A percentile compares a stretch with the other conserved stretches of the same genome.
Conservation (phyloP, 2,797 vertebrate species). For the Huso huso region DNA sequence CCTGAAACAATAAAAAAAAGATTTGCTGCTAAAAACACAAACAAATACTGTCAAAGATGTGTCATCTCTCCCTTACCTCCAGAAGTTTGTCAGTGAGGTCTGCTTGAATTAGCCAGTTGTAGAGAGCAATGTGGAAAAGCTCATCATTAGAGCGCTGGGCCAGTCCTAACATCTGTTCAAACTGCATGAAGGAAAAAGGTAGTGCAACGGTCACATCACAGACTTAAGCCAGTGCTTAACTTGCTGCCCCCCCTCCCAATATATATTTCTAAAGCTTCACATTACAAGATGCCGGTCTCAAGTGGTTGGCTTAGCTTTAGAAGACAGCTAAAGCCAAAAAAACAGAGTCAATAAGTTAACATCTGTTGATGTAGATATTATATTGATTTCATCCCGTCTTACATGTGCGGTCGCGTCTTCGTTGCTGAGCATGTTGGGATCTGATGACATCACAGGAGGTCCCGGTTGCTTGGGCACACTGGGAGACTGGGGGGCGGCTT, state of each 20-base stretch:
- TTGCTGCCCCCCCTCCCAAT: too few relatives aligned
- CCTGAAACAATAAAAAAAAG: too few relatives aligned
- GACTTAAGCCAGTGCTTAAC: too few relatives aligned
- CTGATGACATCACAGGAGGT: slow-evolving; percentile 86
- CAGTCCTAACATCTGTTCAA: slow-evolving; percentile 88
- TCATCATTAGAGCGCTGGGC: slow-evolving; percentile 90
- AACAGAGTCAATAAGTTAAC: too few relatives aligned
- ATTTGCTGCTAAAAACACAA: too few relatives aligned
- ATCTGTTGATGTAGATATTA: too few relatives aligned
- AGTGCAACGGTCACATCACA: too few relatives aligned
- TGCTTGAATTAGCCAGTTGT: slow-evolving; percentile 94
- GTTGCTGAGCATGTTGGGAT: slow-evolving; percentile 97
- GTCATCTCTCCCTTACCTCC: slow-evolving; percentile 62
- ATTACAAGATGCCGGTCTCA: too few relatives aligned
- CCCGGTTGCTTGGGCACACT: slow-evolving; percentile 96
- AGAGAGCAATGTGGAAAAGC: slow-evolving; percentile 92
- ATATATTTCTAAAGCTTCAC: too few relatives aligned
- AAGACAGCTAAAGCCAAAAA: too few relatives aligned
- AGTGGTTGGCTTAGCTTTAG: too few relatives aligned
- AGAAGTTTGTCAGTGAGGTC: slow-evolving; percentile 90
- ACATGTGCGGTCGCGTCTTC: slow-evolving; percentile 94
- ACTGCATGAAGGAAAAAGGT: slow-evolving; percentile 49
- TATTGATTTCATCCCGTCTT: slow-evolving; percentile 35
- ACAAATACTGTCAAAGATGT: neutral
- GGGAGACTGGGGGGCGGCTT: slow-evolving; percentile 94